Percentiles rank a stretch among this genome's conserved stretches.
Evolutionary conservation across 2,797 vertebrate species (phyloP).

Genomic region (Taenioides sp.): DNA sequence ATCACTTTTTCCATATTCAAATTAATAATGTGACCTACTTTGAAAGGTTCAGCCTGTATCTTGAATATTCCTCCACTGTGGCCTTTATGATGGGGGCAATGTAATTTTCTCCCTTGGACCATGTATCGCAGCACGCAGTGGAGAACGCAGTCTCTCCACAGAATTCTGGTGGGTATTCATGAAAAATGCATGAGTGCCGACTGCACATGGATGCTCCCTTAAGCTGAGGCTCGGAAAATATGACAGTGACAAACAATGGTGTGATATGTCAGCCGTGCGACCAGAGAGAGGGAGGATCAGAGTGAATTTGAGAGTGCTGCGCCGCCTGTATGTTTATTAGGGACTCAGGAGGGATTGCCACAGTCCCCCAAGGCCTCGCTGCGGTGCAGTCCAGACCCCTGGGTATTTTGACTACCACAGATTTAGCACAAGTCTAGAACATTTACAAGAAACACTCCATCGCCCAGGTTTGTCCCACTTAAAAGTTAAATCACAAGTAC

Average conservation of each 20-base stretch:
- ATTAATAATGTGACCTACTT: conserved; percentile 59
- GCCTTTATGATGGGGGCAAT: conserved; percentile 58
- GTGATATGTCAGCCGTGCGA: conserved; percentile 51
- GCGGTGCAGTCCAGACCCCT: conserved; percentile 16
- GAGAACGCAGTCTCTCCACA: conserved; percentile 58
- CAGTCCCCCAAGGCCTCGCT: conserved; percentile 32
- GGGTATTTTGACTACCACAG: conserved; percentile 12
- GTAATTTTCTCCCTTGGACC: conserved; percentile 54
- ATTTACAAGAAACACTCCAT: conserved; percentile 27
- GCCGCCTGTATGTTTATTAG: conserved; percentile 44
- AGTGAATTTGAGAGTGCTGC: conserved; percentile 37
- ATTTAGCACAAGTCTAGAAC: conserved; percentile 9
- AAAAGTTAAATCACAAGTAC: conserved; percentile 30
- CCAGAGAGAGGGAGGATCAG: conserved; percentile 33
- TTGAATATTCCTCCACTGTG: conserved; percentile 43
- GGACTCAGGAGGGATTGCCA: conserved; percentile 35
- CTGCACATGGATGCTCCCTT: conserved; percentile 66
- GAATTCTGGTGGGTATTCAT: conserved; percentile 67
- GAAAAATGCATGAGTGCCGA: conserved; percentile 77
- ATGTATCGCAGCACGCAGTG: conserved; percentile 61
- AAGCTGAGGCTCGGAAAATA: conserved; percentile 63
- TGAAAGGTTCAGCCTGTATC: conserved; percentile 41
- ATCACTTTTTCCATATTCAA: conserved; percentile 34
- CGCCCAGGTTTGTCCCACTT: conserved; percentile 35
- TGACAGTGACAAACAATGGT: conserved; percentile 72